Evolutionary conservation across 2,888 invertebrate species (phyloP).

Genomic region (Rhodophaea formosa): DNA sequence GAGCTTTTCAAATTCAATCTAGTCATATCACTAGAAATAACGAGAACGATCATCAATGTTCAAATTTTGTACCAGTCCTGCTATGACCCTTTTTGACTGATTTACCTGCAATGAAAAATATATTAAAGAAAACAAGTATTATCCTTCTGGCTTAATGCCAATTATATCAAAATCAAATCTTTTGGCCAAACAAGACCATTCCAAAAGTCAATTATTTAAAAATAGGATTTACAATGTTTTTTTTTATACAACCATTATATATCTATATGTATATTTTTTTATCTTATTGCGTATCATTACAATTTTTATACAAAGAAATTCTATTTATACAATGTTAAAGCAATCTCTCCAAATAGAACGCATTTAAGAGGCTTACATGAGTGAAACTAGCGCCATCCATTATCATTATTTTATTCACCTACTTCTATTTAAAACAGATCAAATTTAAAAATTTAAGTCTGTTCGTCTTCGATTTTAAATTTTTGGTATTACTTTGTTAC

Average conservation of each 20-base stretch:
- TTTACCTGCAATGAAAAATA: constrained; percentile 23
- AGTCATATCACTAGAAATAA: constrained; percentile 17
- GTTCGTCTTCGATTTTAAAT: too few relatives aligned
- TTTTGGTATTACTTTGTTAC: too few relatives aligned
- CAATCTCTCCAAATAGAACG: constrained; percentile 15
- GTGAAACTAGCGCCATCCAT: too few relatives aligned
- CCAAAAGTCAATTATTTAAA: constrained; percentile 67
- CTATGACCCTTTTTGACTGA: constrained; percentile 30
- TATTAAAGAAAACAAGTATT: background rate
- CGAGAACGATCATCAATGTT: constrained; percentile 9
- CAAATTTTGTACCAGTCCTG: constrained; percentile 5
- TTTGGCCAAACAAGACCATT: constrained; percentile 58
- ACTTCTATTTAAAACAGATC: too few relatives aligned
- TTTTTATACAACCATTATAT: constrained; percentile 44
- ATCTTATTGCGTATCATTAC: constrained; percentile 38
- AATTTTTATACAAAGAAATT: constrained; percentile 22
- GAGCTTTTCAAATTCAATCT: constrained; percentile 39
- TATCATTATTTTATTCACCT: too few relatives aligned
- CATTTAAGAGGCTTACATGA: too few relatives aligned
- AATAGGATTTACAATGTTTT: constrained; percentile 53
- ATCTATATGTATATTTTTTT: constrained; percentile 54
- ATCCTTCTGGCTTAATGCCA: constrained; percentile 18
- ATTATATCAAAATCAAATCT: constrained; percentile 23
- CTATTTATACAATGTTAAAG: constrained; percentile 21
- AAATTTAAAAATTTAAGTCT: too few relatives aligned